phyloP scores from a whole-genome alignment of 2,113 vertebrate genomes.

The Pachypanchax playfairii region DNA sequence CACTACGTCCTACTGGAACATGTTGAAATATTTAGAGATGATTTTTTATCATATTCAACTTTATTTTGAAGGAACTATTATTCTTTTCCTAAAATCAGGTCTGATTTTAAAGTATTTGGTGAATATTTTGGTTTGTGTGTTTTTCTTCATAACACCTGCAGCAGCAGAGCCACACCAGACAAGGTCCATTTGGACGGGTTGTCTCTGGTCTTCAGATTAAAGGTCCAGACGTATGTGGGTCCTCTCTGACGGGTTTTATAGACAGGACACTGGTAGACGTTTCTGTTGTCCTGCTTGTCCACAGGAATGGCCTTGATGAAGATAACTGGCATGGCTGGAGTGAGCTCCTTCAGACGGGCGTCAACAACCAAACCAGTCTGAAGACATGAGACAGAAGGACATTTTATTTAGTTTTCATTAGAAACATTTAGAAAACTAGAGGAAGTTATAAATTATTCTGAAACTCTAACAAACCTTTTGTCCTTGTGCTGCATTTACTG shows the following conservation, averaged over 20 bases:
- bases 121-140: too few species aligned
- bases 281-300: constrained; percentile 85
- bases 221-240: constrained; percentile 93
- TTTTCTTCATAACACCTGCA: constrained; percentile 71
- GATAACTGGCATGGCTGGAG: constrained; percentile 87
- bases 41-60: too few species aligned
- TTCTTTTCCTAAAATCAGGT: too few species aligned
- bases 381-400: background rate
- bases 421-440: constrained; percentile 17
- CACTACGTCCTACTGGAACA: too few species aligned
- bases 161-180: constrained; percentile 89
- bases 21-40: too few species aligned
- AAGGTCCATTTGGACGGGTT: constrained; percentile 92
- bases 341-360: constrained; percentile 90
- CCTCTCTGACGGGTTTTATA: constrained; percentile 93
- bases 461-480: too few species aligned
- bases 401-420: too few species aligned
- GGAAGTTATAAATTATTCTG: too few species aligned
- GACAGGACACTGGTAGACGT: constrained; percentile 87
- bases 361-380: constrained; percentile 86
- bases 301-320: constrained; percentile 88
- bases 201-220: constrained; percentile 92
- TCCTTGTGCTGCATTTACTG: too few species aligned
- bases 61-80: too few species aligned
- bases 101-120: background rate